These are phyloP conservation scores for Rhizoglyphus robini DNA, from an alignment of 1,140 invertebrate species.

Conservation along the genomic window DNA sequence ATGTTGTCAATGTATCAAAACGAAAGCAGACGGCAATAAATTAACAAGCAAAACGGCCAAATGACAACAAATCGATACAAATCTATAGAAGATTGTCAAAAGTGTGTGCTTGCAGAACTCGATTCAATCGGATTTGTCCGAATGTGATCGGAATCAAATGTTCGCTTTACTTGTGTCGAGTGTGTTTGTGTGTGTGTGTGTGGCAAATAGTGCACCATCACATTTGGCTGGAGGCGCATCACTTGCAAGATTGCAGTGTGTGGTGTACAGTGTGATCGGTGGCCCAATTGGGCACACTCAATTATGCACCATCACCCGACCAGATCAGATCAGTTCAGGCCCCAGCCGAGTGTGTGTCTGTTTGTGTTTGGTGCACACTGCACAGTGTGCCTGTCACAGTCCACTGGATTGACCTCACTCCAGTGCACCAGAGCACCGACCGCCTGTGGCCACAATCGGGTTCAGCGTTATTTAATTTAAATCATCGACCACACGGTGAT, in stretches of 20 bases:
- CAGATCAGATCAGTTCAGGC: background rate
- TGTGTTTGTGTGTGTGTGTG: too few relatives aligned
- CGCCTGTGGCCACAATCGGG: background rate
- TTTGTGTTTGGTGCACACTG: background rate
- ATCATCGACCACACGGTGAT: background rate
- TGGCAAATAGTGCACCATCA: too few relatives aligned
- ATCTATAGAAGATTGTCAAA: slow-evolving; percentile 10
- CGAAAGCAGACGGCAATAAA: too few relatives aligned
- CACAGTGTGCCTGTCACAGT: too few relatives aligned
- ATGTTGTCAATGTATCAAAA: too few relatives aligned
- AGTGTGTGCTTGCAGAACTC: background rate
- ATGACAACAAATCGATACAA: slow-evolving; percentile 15
- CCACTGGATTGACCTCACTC: background rate
- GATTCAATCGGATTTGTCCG: background rate
- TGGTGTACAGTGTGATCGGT: too few relatives aligned
- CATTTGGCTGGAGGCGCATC: too few relatives aligned
- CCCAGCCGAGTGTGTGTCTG: background rate
- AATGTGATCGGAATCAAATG: slow-evolving; percentile 11
- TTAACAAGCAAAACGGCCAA: too few relatives aligned
- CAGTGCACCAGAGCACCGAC: background rate
- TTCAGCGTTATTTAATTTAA: slow-evolving; percentile 9
- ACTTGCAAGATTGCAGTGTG: too few relatives aligned
- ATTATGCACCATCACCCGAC: slow-evolving; percentile 1
- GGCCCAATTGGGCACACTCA: slow-evolving; percentile 4
- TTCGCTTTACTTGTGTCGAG: too few relatives aligned